These are phyloP conservation scores for Talpa occidentalis DNA, from an alignment of 2,113 vertebrate species.

Conservation along the genomic window DNA sequence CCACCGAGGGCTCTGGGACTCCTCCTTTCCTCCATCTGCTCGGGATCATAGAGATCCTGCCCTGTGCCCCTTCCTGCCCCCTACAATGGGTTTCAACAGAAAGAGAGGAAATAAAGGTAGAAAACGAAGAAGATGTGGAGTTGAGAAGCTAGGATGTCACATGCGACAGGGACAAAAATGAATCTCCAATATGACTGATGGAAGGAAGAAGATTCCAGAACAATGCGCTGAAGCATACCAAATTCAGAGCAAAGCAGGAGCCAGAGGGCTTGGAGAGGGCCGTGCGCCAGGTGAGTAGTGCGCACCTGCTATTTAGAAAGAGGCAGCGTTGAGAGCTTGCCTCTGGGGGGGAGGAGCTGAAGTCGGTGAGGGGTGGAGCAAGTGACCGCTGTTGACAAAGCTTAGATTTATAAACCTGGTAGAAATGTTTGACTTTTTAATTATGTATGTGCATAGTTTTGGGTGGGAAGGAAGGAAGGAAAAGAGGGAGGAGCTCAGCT, in stretches of 20 bases:
- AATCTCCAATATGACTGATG: neutral
- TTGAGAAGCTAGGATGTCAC: neutral
- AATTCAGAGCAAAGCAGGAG: accelerated
- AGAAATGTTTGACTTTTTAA: neutral
- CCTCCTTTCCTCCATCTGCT: no score
- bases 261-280: accelerated
- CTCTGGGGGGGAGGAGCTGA: neutral
- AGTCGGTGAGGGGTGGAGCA: neutral
- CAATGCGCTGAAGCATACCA: neutral
- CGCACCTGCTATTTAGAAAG: neutral
- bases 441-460: neutral
- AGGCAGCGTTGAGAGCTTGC: neutral
- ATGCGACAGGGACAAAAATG: neutral
- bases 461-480: no score
- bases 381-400: neutral
- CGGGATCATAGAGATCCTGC: no score
- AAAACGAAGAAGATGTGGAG: neutral
- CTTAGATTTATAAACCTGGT: neutral
- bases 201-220: neutral
- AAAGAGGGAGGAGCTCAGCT: neutral
- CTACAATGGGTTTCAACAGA: neutral
- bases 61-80: no score
- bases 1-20: no score
- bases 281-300: neutral
- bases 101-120: neutral